phyloP scores from a whole-genome alignment of 2,113 vertebrate species.

The Orientallactaga bullata region DNA sequence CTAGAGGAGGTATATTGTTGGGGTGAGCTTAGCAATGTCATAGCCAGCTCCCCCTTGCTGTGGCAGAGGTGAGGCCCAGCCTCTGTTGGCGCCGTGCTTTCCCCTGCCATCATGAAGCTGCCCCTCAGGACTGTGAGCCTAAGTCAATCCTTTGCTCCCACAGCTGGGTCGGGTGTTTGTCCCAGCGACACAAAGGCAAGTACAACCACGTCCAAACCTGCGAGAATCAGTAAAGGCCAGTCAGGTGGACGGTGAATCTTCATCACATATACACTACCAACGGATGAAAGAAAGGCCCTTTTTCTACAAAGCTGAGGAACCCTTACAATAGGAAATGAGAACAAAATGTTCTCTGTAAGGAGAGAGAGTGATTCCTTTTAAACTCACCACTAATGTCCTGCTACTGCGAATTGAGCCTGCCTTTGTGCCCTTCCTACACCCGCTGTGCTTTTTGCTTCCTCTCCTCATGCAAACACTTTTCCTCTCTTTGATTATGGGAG shows the following conservation, averaged over 20 bases:
- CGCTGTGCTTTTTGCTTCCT: neutral
- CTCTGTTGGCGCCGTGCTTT: no score
- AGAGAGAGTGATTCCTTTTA: neutral
- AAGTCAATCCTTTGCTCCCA: no score
- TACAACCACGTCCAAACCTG: neutral
- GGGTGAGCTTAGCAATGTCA: no score
- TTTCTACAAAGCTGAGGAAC: constrained; percentile 24
- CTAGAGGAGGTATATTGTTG: no score
- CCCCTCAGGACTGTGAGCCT: no score
- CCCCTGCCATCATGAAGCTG: no score
- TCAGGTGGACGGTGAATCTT: constrained; percentile 40
- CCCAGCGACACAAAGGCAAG: no score
- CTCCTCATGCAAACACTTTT: neutral
- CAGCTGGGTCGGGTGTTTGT: no score
- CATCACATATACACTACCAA: constrained; percentile 23
- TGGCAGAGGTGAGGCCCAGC: no score
- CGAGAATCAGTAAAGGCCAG: neutral
- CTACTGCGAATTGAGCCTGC: neutral
- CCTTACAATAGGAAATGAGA: constrained; percentile 19
- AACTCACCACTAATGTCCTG: neutral
- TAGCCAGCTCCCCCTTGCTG: no score
- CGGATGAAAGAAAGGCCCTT: constrained; percentile 1
- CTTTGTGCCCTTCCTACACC: neutral
- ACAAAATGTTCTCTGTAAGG: constrained; percentile 34
- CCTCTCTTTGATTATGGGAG: neutral